Evolutionary conservation across 2,113 vertebrate genomes (phyloP), one percentile per base, ranked within the genome.

Genomic region (Phaethon lepturus): DNA sequence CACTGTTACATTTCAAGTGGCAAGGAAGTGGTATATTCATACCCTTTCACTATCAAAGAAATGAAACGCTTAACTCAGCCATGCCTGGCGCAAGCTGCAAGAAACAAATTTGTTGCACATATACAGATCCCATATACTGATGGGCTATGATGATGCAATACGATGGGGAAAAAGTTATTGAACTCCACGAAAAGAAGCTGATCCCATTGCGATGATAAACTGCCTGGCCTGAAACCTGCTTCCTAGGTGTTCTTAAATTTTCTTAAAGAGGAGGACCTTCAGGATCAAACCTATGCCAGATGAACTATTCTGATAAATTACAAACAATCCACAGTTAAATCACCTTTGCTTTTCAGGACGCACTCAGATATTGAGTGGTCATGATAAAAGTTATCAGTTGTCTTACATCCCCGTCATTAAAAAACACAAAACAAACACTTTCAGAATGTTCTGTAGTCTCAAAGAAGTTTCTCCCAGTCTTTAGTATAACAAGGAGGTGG

Each of bases 1-100:
- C 4, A 1, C 0, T 6, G 1, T 25, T 22, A 58, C 18, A 4
- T 17, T 82, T 40, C 56, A 40, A 28, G 50, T 13, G 11, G 33
- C 17, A 44, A 8, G 17, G 12, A 8, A 55, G 11, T 17, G 14
- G 9, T 33, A 10, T 26, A 75, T 55, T 49, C 14, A 26, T 22
- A 69, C 9, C 25, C 5, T 58, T 62, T 50, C 31, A 56, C 35
- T 56, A 14, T 10, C 35, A 71, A 58, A 71, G 44, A 52, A 69
- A 50, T 31, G 64, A 50, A 50, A 58, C 0, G 2, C 19, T 42
- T 25, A 28, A 29, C 15, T 56, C 29, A 29, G 56, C 49, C 31
- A 20, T 28, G 17, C 31, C 55, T 56, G 29, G 17, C 2, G 4
- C 15, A 42, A 93, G 14, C 25, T 29, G 16, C 7, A 24, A 28